Conservation (phyloP, 2,888 invertebrate genomes). For the Athrips mouffetella region DNA sequence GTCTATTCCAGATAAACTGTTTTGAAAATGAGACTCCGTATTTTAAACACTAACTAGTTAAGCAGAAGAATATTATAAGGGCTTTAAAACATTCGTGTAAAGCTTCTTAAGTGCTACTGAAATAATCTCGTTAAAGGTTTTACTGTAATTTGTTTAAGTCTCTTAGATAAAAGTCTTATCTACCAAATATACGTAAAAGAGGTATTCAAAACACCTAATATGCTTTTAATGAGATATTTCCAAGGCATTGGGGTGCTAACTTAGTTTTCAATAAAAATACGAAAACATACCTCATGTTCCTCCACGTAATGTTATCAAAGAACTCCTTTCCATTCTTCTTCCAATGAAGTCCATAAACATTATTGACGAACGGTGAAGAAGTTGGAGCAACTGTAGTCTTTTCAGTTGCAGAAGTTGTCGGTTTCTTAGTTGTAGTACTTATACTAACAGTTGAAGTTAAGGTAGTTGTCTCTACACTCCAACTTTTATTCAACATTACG, state of each 20-base stretch:
- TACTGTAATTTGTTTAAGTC: too few relatives aligned
- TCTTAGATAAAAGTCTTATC: too few relatives aligned
- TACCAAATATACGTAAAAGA: too few relatives aligned
- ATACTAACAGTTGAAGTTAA: slow-evolving; percentile 66
- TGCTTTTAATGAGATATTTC: too few relatives aligned
- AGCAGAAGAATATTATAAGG: too few relatives aligned
- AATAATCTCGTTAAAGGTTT: too few relatives aligned
- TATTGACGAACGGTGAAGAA: slow-evolving; percentile 54
- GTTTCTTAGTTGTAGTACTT: slow-evolving; percentile 59
- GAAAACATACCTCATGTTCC: slow-evolving; percentile 62
- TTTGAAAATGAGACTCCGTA: background rate
- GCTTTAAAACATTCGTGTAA: too few relatives aligned
- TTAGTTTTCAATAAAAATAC: background rate
- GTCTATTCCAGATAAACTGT: background rate
- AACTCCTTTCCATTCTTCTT: slow-evolving; percentile 70
- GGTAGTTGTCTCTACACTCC: slow-evolving; percentile 72
- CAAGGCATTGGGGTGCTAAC: too few relatives aligned
- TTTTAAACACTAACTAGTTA: background rate
- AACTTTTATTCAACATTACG: slow-evolving; percentile 73
- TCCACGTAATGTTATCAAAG: slow-evolving; percentile 60
- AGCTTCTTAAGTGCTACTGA: too few relatives aligned
- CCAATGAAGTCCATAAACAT: slow-evolving; percentile 68
- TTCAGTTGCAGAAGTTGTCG: slow-evolving; percentile 47
- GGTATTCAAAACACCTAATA: too few relatives aligned
- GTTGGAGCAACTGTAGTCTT: slow-evolving; percentile 45